phyloP scores from a whole-genome alignment of 1,140 invertebrate genomes.

The Bemisia tabaci region DNA sequence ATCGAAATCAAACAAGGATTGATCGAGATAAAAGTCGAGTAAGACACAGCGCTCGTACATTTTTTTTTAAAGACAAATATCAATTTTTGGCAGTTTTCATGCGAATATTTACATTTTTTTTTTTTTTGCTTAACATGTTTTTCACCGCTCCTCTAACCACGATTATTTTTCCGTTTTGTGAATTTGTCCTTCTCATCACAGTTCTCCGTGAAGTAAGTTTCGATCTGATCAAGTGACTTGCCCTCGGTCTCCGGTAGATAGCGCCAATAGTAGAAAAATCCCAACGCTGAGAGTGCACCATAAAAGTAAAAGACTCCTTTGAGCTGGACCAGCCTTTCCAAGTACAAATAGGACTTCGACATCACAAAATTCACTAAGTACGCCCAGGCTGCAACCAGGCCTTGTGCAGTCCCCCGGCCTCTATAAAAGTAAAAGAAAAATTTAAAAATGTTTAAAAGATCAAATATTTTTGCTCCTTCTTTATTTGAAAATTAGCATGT shows the following conservation, averaged over 20 bases:
- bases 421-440: too few relatives aligned
- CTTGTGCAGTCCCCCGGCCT: constrained; percentile 18
- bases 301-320: constrained; percentile 21
- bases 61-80: too few relatives aligned
- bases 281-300: constrained; percentile 14
- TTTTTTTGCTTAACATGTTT: too few relatives aligned
- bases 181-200: background rate
- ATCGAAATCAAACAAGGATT: too few relatives aligned
- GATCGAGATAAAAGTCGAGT: too few relatives aligned
- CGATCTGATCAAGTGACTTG: constrained; percentile 21
- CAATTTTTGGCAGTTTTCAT: too few relatives aligned
- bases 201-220: background rate
- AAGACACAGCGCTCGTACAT: too few relatives aligned
- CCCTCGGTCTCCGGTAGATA: constrained; percentile 24
- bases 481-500: too few relatives aligned
- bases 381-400: constrained; percentile 19
- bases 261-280: constrained; percentile 20
- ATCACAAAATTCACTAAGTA: constrained; percentile 19
- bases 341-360: constrained; percentile 19
- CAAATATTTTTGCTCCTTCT: too few relatives aligned
- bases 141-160: too few relatives aligned
- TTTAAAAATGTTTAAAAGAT: too few relatives aligned
- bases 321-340: constrained; percentile 13
- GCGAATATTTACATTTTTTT: too few relatives aligned
- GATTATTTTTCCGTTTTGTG: background rate